These are phyloP conservation scores for Turritopsis rubra DNA, from an alignment of 30 jellyfish, hydroid and myxozoan genomes.

Conservation along the genomic window DNA sequence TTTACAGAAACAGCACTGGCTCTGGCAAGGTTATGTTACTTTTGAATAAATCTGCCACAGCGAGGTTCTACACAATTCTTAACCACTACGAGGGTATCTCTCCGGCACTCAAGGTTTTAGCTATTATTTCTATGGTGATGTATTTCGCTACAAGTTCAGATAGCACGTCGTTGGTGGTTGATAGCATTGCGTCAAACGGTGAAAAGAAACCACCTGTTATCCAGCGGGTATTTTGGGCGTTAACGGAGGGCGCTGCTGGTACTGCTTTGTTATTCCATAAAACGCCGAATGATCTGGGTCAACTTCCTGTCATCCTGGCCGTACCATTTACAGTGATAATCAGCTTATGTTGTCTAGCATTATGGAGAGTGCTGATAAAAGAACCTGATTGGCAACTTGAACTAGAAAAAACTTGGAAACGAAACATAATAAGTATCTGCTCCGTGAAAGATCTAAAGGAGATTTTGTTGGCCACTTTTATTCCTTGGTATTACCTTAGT, in stretches of 20 bases:
- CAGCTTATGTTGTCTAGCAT: neutral
- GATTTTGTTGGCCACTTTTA: neutral
- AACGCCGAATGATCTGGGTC: neutral
- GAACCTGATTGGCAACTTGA: neutral
- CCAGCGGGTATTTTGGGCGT: neutral
- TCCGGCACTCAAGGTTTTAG: neutral
- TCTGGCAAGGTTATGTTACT: neutral
- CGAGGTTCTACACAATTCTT: neutral
- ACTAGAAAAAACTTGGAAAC: neutral
- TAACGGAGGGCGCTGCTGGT: neutral
- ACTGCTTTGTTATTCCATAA: neutral
- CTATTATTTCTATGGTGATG: neutral
- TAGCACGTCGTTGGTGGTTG: neutral
- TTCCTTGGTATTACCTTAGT: neutral
- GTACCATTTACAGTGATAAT: neutral
- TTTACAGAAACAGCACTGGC: neutral
- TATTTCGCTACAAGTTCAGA: neutral
- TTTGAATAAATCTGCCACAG: neutral
- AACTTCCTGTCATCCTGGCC: neutral
- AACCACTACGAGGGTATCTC: neutral
- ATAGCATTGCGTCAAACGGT: neutral
- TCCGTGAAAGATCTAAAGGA: neutral
- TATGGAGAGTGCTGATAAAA: slow-evolving; percentile 12
- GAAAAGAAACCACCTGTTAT: neutral
- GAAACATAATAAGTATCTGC: neutral